Percentiles rank a stretch among this genome's conserved stretches.
Evolutionary conservation across 2,113 vertebrate genomes (phyloP).

Genomic region (Hassar affinis): DNA sequence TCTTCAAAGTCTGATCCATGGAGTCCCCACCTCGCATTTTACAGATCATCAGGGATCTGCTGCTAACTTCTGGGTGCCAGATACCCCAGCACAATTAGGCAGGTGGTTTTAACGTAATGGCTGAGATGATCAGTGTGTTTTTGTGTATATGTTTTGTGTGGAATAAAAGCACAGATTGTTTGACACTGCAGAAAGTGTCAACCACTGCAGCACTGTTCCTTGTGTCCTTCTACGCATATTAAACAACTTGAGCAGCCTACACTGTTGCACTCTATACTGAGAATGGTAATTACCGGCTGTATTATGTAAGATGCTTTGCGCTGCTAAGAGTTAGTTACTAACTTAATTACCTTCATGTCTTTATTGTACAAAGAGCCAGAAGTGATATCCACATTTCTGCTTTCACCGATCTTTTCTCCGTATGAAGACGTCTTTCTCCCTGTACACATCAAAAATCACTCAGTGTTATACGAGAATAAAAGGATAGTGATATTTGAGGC

Average conservation of each 20-base stretch:
- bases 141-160: neutral
- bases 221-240: constrained; percentile 38
- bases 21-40: no score
- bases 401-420: constrained; percentile 18
- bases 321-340: constrained; percentile 30
- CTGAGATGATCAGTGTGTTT: no score
- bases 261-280: constrained; percentile 15
- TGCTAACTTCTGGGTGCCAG: no score
- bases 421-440: neutral
- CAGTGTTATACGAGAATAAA: neutral
- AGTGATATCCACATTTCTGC: constrained; percentile 15
- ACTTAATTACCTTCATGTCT: constrained; percentile 34
- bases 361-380: constrained; percentile 29
- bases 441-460: neutral
- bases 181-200: constrained; percentile 36
- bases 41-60: no score
- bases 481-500: neutral
- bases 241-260: constrained; percentile 42
- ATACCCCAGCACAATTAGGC: no score
- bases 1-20: no score
- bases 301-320: constrained; percentile 46
- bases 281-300: constrained; percentile 44
- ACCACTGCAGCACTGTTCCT: constrained; percentile 8
- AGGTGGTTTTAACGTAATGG: no score
- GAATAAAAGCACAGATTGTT: constrained; percentile 34